A percentile compares a stretch with the other conserved stretches of the same genome.
phyloP scores from a whole-genome alignment of 2,888 invertebrate genomes.

The Panzeria rudis region DNA sequence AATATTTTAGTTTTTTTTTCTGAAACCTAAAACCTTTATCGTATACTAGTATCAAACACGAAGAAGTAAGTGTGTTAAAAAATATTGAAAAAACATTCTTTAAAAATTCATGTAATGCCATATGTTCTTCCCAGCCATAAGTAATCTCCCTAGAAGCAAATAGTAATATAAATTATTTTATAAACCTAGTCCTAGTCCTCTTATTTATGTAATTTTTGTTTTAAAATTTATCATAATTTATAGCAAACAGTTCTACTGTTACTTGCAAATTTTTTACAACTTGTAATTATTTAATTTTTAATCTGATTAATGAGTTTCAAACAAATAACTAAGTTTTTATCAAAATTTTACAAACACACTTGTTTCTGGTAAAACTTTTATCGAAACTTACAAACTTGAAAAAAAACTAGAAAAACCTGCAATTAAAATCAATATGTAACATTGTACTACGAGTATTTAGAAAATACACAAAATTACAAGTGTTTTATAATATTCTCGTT shows the following conservation, averaged over 20 bases:
- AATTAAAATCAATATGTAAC: constrained; percentile 65
- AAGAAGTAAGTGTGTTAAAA: too few relatives aligned
- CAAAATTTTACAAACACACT: constrained; percentile 53
- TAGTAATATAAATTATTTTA: too few relatives aligned
- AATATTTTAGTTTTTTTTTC: too few relatives aligned
- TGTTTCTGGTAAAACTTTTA: constrained; percentile 43
- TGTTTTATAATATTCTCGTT: constrained; percentile 49
- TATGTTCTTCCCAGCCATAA: too few relatives aligned
- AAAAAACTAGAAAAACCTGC: constrained; percentile 15
- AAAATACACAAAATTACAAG: constrained; percentile 55
- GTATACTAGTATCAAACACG: too few relatives aligned
- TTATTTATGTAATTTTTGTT: not conserved
- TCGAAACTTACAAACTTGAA: constrained; percentile 15
- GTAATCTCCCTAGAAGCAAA: too few relatives aligned
- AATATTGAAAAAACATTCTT: too few relatives aligned
- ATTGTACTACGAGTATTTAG: not conserved
- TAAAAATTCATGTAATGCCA: too few relatives aligned
- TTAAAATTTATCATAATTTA: not conserved
- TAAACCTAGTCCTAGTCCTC: too few relatives aligned
- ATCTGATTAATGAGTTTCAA: constrained; percentile 62
- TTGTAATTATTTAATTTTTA: constrained; percentile 57
- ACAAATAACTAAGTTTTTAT: constrained; percentile 55
- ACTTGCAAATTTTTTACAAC: not conserved
- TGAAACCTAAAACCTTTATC: too few relatives aligned
- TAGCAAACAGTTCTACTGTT: not conserved